A percentile compares a stretch with the other conserved stretches of the same genome.
Evolutionary conservation across 2,888 invertebrate species (phyloP).

Genomic region (Amaurobius ferox): DNA sequence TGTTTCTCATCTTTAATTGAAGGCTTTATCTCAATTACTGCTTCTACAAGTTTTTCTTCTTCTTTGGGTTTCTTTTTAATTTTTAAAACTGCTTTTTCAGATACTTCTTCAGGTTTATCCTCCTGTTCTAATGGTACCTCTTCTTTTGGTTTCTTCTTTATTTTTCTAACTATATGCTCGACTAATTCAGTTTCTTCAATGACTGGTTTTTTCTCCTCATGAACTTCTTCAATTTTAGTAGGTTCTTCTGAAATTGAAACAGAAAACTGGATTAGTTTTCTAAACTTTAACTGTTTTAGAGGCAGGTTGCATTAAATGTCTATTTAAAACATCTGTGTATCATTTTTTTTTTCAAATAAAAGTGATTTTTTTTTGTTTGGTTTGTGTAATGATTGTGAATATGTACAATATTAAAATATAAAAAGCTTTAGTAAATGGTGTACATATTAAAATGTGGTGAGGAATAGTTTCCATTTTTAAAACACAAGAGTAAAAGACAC

Average conservation of each 20-base stretch:
- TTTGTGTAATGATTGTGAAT: too few species aligned
- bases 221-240: neutral
- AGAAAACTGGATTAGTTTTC: too few species aligned
- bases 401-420: too few species aligned
- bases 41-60: slow-evolving; percentile 45
- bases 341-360: too few species aligned
- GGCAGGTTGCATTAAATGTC: too few species aligned
- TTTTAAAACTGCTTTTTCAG: slow-evolving; percentile 42
- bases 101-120: slow-evolving; percentile 28
- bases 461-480: too few species aligned
- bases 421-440: too few species aligned
- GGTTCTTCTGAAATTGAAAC: neutral
- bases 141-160: slow-evolving; percentile 45
- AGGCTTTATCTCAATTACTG: neutral
- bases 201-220: neutral
- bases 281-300: too few species aligned
- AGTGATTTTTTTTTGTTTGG: too few species aligned
- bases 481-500: too few species aligned
- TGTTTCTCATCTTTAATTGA: slow-evolving; percentile 17
- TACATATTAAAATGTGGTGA: too few species aligned
- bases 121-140: slow-evolving; percentile 35
- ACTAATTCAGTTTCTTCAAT: slow-evolving; percentile 11
- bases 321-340: too few species aligned
- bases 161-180: slow-evolving; percentile 18
- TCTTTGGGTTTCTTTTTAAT: slow-evolving; percentile 56